phyloP scores from a whole-genome alignment of 2,797 vertebrate genomes.

The Todus mexicanus region DNA sequence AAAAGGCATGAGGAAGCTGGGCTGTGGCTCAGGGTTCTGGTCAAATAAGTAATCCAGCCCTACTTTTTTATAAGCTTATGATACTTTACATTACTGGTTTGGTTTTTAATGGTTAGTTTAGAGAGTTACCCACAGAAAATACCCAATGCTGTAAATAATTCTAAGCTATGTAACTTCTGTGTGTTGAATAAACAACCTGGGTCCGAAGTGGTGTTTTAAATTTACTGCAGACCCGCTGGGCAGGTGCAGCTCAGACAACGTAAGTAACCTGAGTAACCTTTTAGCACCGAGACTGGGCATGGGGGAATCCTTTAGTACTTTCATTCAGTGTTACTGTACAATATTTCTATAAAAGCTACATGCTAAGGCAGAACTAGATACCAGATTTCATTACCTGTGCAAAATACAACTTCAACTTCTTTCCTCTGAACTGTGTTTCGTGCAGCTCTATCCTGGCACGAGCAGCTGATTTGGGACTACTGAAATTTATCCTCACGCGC shows the following conservation, averaged over 20 bases:
- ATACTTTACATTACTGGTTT: background rate
- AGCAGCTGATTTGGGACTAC: constrained; percentile 83
- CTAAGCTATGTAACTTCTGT: background rate
- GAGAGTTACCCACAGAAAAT: background rate
- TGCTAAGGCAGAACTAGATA: background rate
- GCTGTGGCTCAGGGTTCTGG: background rate
- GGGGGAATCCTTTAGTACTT: background rate
- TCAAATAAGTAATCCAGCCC: background rate
- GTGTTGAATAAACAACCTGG: background rate
- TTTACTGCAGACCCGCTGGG: background rate
- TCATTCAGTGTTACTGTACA: background rate
- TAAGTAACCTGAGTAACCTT: background rate
- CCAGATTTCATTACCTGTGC: constrained; percentile 78
- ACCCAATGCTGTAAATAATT: background rate
- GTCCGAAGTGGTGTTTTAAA: background rate
- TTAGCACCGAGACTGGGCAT: background rate
- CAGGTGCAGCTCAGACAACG: background rate
- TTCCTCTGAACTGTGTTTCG: constrained; percentile 86
- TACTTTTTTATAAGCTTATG: background rate
- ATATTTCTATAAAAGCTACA: background rate
- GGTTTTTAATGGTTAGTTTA: background rate
- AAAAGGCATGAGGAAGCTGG: background rate
- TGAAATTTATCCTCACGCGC: constrained; percentile 85
- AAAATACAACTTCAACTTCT: constrained; percentile 87
- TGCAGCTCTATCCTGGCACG: constrained; percentile 88